Conservation (phyloP, 2,888 invertebrate species). For the Steromphala cineraria region DNA sequence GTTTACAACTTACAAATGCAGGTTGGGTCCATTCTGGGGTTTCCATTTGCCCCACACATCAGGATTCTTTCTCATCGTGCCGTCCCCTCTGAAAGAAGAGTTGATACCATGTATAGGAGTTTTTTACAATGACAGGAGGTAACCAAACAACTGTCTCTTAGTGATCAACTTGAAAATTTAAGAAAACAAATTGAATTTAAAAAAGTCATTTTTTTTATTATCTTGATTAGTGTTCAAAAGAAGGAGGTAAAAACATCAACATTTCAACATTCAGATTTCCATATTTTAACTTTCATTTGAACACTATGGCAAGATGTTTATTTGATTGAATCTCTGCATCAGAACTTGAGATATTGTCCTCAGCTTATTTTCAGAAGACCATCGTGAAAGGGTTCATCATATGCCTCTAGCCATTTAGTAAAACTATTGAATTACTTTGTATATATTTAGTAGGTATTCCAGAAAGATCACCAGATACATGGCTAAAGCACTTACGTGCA, state of each 20-base stretch:
- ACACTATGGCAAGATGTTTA: too few relatives aligned
- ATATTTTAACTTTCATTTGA: too few relatives aligned
- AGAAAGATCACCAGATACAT: neutral
- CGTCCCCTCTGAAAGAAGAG: constrained; percentile 84
- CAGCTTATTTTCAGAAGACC: neutral
- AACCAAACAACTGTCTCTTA: too few relatives aligned
- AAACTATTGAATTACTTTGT: too few relatives aligned
- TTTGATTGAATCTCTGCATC: neutral
- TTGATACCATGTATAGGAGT: neutral
- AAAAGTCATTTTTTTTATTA: too few relatives aligned
- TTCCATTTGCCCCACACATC: constrained; percentile 99
- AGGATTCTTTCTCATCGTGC: constrained; percentile 96
- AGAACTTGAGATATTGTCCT: neutral
- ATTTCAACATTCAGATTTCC: too few relatives aligned
- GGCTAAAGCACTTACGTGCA: constrained; percentile 58
- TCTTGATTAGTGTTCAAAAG: too few relatives aligned
- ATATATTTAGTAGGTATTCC: too few relatives aligned
- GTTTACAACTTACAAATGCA: constrained; percentile 84
- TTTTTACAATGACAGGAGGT: too few relatives aligned
- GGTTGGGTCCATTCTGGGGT: constrained; percentile 89
- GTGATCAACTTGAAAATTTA: neutral
- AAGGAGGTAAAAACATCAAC: too few relatives aligned
- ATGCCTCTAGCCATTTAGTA: neutral
- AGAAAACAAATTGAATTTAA: too few relatives aligned
- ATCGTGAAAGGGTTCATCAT: neutral